A percentile compares a stretch with the other conserved stretches of the same genome.
phyloP scores from a whole-genome alignment of 2,797 vertebrate genomes.

The Pseudochaenichthys georgianus region DNA sequence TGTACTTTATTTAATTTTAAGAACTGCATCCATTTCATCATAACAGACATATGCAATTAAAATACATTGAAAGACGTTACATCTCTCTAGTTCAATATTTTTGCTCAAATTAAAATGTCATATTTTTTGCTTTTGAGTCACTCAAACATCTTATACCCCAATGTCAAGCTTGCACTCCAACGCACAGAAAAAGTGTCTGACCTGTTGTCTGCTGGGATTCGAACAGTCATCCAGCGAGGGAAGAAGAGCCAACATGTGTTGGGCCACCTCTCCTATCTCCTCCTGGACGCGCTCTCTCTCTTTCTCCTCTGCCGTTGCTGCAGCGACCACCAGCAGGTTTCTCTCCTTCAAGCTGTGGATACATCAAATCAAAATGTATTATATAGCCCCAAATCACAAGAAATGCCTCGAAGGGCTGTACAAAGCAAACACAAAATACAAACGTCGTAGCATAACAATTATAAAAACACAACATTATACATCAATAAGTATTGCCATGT shows the following conservation, averaged over 20 bases:
- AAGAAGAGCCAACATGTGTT: conserved; percentile 24
- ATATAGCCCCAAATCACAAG: too few relatives aligned
- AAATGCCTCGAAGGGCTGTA: too few relatives aligned
- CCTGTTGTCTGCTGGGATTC: conserved; percentile 55
- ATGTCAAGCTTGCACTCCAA: neutral
- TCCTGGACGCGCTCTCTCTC: conserved; percentile 58
- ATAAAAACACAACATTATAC: too few relatives aligned
- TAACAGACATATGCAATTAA: neutral
- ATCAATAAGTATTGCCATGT: too few relatives aligned
- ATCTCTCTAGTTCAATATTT: neutral
- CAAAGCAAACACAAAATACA: too few relatives aligned
- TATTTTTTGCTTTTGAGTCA: neutral
- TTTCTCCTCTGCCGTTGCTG: conserved; percentile 63
- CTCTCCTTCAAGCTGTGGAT: conserved; percentile 71
- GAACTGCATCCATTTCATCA: neutral
- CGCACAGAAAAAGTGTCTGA: conserved; percentile 20
- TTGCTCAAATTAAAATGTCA: neutral
- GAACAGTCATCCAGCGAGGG: conserved; percentile 45
- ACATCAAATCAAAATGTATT: neutral
- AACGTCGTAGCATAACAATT: too few relatives aligned
- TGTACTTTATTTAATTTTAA: neutral
- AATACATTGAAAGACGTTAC: neutral
- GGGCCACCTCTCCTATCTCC: conserved; percentile 65
- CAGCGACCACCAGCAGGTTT: conserved; percentile 63
- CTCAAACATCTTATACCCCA: neutral